phyloP scores from a whole-genome alignment of 1,140 invertebrate genomes.

The Aplysia californica region DNA sequence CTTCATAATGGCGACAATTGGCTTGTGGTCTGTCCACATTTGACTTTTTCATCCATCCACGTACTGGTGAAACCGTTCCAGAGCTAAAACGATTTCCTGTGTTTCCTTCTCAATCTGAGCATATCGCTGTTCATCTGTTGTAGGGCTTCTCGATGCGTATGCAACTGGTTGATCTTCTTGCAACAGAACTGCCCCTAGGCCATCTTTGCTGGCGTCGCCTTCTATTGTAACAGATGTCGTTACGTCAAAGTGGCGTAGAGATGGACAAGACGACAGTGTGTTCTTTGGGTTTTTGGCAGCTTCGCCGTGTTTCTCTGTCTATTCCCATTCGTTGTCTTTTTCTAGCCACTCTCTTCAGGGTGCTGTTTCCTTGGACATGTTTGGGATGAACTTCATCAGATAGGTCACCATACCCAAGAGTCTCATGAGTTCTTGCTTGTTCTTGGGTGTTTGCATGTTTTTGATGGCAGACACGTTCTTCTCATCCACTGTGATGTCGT shows the following conservation, averaged over 20 bases:
- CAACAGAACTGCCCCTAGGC: constrained; percentile 65
- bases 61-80: constrained; percentile 70
- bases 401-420: constrained; percentile 64
- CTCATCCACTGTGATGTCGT: constrained; percentile 64
- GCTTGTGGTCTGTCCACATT: constrained; percentile 24
- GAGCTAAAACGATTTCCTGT: constrained; percentile 68
- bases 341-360: neutral
- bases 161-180: constrained; percentile 67
- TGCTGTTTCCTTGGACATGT: constrained; percentile 38
- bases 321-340: constrained; percentile 15
- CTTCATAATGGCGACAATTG: neutral
- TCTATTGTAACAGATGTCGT: constrained; percentile 4
- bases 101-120: constrained; percentile 71
- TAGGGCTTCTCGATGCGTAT: constrained; percentile 66
- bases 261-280: neutral
- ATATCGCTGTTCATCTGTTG: constrained; percentile 65
- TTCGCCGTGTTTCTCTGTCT: constrained; percentile 20
- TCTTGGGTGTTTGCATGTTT: constrained; percentile 24
- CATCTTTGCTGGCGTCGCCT: constrained; percentile 50
- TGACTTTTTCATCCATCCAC: constrained; percentile 46
- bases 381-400: constrained; percentile 53
- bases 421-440: constrained; percentile 23
- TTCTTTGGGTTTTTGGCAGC: constrained; percentile 28
- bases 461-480: constrained; percentile 66
- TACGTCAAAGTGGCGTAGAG: constrained; percentile 30